Conservation (phyloP, 2,113 vertebrate genomes). For the Cyanistes caeruleus region DNA sequence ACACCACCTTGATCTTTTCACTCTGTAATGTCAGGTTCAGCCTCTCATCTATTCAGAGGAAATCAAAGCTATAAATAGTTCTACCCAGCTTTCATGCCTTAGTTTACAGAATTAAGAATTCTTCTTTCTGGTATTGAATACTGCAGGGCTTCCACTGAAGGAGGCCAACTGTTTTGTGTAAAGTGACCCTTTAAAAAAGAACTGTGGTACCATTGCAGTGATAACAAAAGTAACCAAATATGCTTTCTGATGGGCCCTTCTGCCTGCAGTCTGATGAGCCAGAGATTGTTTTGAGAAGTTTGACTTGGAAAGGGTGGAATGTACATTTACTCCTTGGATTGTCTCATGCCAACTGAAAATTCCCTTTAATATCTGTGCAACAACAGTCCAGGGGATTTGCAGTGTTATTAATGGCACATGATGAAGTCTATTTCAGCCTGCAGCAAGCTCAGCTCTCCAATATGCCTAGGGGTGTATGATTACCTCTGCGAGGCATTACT, state of each 20-base stretch:
- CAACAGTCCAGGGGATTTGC: neutral
- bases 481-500: neutral
- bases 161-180: neutral
- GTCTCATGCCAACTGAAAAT: neutral
- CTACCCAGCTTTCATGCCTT: neutral
- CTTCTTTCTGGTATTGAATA: neutral
- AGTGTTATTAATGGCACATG: neutral
- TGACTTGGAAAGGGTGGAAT: neutral
- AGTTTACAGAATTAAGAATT: constrained; percentile 1
- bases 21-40: neutral
- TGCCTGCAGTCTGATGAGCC: neutral
- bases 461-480: neutral
- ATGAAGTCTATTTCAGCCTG: neutral
- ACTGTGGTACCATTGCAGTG: neutral
- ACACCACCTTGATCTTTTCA: neutral
- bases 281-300: neutral
- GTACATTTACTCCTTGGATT: neutral
- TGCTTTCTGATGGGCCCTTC: neutral
- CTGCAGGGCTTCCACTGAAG: neutral
- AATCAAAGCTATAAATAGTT: constrained; percentile 9
- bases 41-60: neutral
- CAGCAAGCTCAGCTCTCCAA: neutral
- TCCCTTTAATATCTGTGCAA: neutral
- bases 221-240: neutral
- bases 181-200: neutral